Base-by-base conservation (phyloP, 1,140 invertebrate genomes). In the Macrostomum lignano region DNA sequence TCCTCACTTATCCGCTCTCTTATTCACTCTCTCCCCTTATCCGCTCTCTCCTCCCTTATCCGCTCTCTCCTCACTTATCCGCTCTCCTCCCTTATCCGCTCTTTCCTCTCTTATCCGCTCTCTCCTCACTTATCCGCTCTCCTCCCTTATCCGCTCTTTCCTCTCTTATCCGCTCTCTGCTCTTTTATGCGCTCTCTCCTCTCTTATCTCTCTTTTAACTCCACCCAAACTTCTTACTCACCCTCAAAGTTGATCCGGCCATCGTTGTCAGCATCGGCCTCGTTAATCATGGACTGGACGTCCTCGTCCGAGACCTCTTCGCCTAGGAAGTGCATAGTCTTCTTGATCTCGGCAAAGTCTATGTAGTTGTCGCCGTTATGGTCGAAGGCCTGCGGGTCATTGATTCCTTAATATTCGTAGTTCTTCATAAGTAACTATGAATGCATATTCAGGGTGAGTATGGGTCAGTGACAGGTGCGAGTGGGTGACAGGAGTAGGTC, bases 211-310 rank as follows among this genome's bases (percentile, higher is more conserved):
- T n/a, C n/a, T n/a, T n/a, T n/a, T n/a, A n/a, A n/a, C n/a, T n/a
- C n/a, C n/a, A n/a, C n/a, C n/a, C n/a, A n/a, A 28, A n/a, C n/a
- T n/a, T 28, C 9, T 15, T 5, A 33, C 11, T 21, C 17, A 24
- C 32, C 32, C 13, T 33, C 19, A 15, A 33, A 33, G 26, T 33
- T 21, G 19, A 33, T 33, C n/a, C 14, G 14, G 4, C 32, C 32
- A 33, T 33, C 32, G 17, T 33, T 33, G 20, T 33, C 32, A 3
- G 13, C 13, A 20, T 33, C 32, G 26, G 32, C 32, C 11, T 33
- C 32, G 11, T 10, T 10, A 21, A 33, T 33, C 32, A 33, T 33
- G 14, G 13, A 22, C 19, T 11, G 11, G 4, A 33, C 32, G 4
- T 33, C 32, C 5, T 11, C 10, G 17, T 33, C 32, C 5, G 32